A percentile compares a stretch with the other conserved stretches of the same genome.
Conservation (phyloP, 2,113 vertebrate species). For the Morone saxatilis region DNA sequence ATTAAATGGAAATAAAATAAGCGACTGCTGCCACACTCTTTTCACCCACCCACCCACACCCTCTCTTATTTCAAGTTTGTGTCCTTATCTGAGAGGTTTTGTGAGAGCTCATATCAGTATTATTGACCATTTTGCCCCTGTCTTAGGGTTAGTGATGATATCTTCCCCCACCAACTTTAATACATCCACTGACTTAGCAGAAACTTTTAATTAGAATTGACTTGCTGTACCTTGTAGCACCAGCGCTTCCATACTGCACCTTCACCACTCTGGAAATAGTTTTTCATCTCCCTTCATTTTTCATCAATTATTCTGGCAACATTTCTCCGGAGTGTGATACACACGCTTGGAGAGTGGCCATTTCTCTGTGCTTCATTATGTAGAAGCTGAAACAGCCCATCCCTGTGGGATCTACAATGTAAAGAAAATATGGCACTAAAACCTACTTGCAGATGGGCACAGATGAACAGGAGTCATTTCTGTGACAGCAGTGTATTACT, state of each 20-base stretch:
- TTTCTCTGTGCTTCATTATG: neutral
- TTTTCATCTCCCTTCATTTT: slow-evolving; percentile 53
- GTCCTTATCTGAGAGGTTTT: neutral
- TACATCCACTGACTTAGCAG: slow-evolving; percentile 28
- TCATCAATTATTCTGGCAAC: slow-evolving; percentile 56
- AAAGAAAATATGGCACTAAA: slow-evolving; percentile 11
- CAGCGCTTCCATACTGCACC: slow-evolving; percentile 24
- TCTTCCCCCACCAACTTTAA: slow-evolving; percentile 15
- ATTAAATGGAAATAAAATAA: neutral
- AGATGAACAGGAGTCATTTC: neutral
- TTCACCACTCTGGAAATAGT: slow-evolving; percentile 36
- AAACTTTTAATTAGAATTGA: slow-evolving; percentile 67
- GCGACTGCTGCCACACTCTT: neutral
- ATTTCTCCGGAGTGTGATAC: slow-evolving; percentile 23
- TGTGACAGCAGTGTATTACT: neutral
- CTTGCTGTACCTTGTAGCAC: slow-evolving; percentile 35
- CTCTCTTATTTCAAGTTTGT: neutral
- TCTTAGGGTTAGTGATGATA: slow-evolving; percentile 7
- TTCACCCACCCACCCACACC: neutral
- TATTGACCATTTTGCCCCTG: slow-evolving; percentile 17
- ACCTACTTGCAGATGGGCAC: neutral
- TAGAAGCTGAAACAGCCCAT: slow-evolving; percentile 1
- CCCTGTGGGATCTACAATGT: neutral
- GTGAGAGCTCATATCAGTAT: neutral
- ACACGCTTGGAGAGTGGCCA: slow-evolving; percentile 26